Conservation (phyloP, 2,888 invertebrate genomes). For the Drosophila lutescens region DNA sequence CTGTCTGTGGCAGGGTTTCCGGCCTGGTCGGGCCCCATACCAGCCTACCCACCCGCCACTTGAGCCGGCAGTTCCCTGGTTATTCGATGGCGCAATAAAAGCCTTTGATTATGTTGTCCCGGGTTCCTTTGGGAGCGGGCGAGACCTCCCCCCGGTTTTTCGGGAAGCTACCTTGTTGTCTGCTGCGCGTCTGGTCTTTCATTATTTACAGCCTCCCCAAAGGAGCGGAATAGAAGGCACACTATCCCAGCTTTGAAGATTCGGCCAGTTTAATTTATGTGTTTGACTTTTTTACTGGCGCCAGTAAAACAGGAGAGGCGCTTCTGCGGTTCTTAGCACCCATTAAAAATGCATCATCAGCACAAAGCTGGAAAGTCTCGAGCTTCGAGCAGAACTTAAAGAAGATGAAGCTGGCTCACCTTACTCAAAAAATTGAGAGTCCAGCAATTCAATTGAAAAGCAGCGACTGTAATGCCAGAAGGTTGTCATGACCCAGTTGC, state of each 20-base stretch:
- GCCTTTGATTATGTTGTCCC: slow-evolving; percentile 73
- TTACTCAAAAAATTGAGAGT: background rate
- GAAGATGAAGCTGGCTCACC: background rate
- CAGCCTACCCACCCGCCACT: slow-evolving; percentile 10
- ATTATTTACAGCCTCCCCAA: slow-evolving; percentile 75
- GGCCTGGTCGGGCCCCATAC: slow-evolving; percentile 46
- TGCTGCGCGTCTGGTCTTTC: slow-evolving; percentile 71
- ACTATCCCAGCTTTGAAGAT: slow-evolving; percentile 33
- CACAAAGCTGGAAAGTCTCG: slow-evolving; percentile 21
- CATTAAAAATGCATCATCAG: slow-evolving; percentile 66
- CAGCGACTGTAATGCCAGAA: background rate
- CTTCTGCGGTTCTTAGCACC: slow-evolving; percentile 32
- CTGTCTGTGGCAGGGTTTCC: slow-evolving; percentile 57
- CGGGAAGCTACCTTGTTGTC: slow-evolving; percentile 48
- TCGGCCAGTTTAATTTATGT: slow-evolving; percentile 53
- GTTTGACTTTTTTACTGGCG: slow-evolving; percentile 37
- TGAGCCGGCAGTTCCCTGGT: slow-evolving; percentile 64
- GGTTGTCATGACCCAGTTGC: slow-evolving; percentile 22
- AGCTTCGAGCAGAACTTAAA: background rate
- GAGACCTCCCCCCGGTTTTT: slow-evolving; percentile 27
- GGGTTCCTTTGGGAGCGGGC: slow-evolving; percentile 60
- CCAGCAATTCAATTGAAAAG: slow-evolving; percentile 10
- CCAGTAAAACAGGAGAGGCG: slow-evolving; percentile 11
- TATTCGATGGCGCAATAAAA: slow-evolving; percentile 71
- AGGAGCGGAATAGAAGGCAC: background rate